Evolutionary conservation across 2,113 vertebrate genomes (phyloP).

Genomic region (Todiramphus saurophagus): DNA sequence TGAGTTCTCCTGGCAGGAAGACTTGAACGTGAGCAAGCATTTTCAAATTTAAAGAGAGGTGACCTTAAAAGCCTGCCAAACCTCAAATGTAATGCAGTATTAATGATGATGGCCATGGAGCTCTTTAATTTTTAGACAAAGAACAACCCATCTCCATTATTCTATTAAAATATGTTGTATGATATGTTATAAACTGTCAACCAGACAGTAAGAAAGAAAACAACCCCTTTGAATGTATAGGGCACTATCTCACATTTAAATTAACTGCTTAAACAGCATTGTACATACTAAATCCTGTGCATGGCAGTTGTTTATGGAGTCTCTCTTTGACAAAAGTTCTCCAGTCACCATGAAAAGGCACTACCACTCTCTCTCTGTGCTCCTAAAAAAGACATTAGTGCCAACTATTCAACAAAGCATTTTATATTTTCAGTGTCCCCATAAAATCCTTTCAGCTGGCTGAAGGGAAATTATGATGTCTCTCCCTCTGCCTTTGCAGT

Average conservation of each 20-base stretch:
- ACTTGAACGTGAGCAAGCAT: slow-evolving; percentile 45
- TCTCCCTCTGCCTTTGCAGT: not conserved
- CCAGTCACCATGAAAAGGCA: not conserved
- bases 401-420: not conserved
- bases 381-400: not conserved
- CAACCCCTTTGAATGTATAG: not conserved
- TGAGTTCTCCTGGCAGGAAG: slow-evolving; percentile 41
- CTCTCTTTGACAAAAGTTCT: not conserved
- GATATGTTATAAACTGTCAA: not conserved
- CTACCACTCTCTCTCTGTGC: not conserved
- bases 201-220: not conserved
- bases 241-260: not conserved
- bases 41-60: slow-evolving; percentile 24
- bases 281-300: not conserved
- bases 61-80: slow-evolving; percentile 27
- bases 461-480: not conserved
- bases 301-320: not conserved
- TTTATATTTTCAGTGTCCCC: slow-evolving; percentile 1
- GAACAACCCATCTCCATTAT: not conserved
- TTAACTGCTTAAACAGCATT: not conserved
- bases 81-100: slow-evolving; percentile 7
- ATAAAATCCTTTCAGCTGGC: slow-evolving; percentile 15
- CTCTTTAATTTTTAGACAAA: slow-evolving; percentile 5
- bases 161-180: not conserved
- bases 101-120: not conserved